Evolutionary conservation across 1,140 invertebrate genomes (phyloP).

Genomic region (Drosophila parvula): DNA sequence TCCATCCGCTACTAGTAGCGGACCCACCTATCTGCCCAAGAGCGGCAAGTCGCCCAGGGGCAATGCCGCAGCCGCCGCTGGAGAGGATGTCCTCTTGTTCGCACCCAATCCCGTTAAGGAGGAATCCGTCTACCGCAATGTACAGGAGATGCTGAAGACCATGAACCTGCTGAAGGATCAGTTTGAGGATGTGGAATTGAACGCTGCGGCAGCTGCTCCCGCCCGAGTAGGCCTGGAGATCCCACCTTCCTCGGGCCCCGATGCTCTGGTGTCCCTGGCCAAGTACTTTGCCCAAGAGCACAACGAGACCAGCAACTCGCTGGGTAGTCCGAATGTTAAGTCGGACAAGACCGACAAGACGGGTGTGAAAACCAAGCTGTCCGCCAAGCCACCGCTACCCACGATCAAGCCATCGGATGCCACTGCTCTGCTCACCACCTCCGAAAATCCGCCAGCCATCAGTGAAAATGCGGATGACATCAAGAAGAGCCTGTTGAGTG

Average conservation of each 20-base stretch:
- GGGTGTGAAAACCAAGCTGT: constrained; percentile 47
- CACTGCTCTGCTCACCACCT: constrained; percentile 65
- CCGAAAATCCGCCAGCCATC: constrained; percentile 55
- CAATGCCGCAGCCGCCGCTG: constrained; percentile 51
- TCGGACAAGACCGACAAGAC: constrained; percentile 51
- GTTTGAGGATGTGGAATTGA: constrained; percentile 69
- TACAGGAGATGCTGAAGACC: constrained; percentile 84
- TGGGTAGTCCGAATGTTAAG: constrained; percentile 49
- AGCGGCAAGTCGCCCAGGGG: constrained; percentile 44
- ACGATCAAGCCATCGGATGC: constrained; percentile 62
- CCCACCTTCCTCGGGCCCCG: constrained; percentile 89
- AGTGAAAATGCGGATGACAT: constrained; percentile 79
- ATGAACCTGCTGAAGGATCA: constrained; percentile 79
- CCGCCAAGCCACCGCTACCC: constrained; percentile 57
- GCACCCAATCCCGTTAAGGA: constrained; percentile 69
- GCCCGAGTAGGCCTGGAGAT: constrained; percentile 87
- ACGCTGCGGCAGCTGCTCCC: constrained; percentile 45
- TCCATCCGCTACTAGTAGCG: constrained; percentile 63
- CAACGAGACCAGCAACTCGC: constrained; percentile 84
- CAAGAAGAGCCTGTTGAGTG: constrained; percentile 85
- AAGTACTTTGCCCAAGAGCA: constrained; percentile 90
- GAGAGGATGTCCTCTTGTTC: constrained; percentile 66
- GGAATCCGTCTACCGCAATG: constrained; percentile 81
- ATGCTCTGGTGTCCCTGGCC: constrained; percentile 90
- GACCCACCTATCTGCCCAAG: constrained; percentile 80